Evolutionary conservation across 2,888 invertebrate genomes (phyloP).

Genomic region (Cacoxenus indagator): DNA sequence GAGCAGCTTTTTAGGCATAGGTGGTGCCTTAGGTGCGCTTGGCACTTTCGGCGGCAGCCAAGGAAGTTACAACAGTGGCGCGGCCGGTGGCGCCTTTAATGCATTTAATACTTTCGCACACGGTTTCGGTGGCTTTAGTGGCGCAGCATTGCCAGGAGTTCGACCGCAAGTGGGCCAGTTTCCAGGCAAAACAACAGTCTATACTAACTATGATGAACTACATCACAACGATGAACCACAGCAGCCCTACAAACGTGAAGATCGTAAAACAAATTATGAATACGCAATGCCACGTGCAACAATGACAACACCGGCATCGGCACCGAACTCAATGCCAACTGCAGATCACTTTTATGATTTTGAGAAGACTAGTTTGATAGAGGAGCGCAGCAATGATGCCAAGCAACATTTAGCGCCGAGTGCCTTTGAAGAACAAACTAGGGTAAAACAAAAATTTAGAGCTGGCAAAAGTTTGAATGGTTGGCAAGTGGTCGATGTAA

Average conservation of each 20-base stretch:
- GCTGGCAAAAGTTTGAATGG: constrained; percentile 45
- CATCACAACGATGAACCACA: constrained; percentile 49
- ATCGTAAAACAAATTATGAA: constrained; percentile 61
- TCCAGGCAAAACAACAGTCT: constrained; percentile 58
- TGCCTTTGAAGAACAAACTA: constrained; percentile 30
- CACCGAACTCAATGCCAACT: background rate
- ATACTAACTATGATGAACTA: constrained; percentile 55
- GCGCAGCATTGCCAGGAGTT: constrained; percentile 28
- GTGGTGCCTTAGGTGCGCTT: constrained; percentile 66
- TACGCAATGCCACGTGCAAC: constrained; percentile 29
- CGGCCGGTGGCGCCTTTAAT: constrained; percentile 33
- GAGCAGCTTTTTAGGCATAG: constrained; percentile 78
- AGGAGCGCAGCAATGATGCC: constrained; percentile 44
- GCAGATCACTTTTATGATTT: constrained; percentile 68
- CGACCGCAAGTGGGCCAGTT: constrained; percentile 53
- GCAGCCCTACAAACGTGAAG: constrained; percentile 60
- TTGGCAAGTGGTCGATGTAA: constrained; percentile 59
- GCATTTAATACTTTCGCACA: no score
- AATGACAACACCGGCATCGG: constrained; percentile 15
- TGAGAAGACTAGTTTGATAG: constrained; percentile 56
- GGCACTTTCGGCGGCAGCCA: constrained; percentile 51
- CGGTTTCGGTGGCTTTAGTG: constrained; percentile 40
- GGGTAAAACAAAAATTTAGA: constrained; percentile 42
- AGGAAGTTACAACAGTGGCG: constrained; percentile 34
- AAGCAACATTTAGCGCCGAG: constrained; percentile 46